These are phyloP conservation scores for Heliconius melpomene DNA, from an alignment of 1,140 invertebrate genomes.

Conservation along the genomic window DNA sequence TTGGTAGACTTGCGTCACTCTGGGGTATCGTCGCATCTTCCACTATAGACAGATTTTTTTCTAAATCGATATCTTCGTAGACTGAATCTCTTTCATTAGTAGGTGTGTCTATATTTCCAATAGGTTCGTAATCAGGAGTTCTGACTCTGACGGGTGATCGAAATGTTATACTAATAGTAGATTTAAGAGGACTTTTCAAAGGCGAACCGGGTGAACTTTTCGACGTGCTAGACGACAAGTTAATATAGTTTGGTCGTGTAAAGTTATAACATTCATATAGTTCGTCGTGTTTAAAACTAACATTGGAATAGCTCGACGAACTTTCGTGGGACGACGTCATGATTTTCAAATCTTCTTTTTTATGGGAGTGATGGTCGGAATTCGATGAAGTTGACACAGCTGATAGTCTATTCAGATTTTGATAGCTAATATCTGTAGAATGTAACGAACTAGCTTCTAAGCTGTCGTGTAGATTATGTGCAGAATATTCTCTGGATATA, in stretches of 20 bases:
- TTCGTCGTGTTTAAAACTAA: slow-evolving; percentile 79
- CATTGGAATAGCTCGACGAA: slow-evolving; percentile 81
- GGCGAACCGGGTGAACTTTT: slow-evolving; percentile 74
- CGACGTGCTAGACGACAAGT: slow-evolving; percentile 73
- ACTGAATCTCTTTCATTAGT: slow-evolving; percentile 75
- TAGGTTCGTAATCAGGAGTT: slow-evolving; percentile 59
- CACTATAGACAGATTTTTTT: slow-evolving; percentile 76
- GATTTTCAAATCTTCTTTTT: slow-evolving; percentile 59
- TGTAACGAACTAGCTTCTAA: slow-evolving; percentile 62
- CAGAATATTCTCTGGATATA: slow-evolving; percentile 42
- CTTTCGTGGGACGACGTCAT: slow-evolving; percentile 80
- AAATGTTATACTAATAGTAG: slow-evolving; percentile 87
- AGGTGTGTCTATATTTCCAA: slow-evolving; percentile 58
- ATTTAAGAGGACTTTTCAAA: slow-evolving; percentile 82
- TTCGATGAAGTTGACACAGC: slow-evolving; percentile 72
- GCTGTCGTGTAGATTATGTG: slow-evolving; percentile 56
- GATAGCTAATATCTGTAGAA: slow-evolving; percentile 75
- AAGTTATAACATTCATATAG: slow-evolving; percentile 76
- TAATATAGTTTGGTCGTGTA: slow-evolving; percentile 73
- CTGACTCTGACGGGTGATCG: slow-evolving; percentile 80
- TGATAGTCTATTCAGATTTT: slow-evolving; percentile 75
- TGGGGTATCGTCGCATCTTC: slow-evolving; percentile 78
- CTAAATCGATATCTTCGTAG: slow-evolving; percentile 80
- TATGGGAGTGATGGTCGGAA: slow-evolving; percentile 59
- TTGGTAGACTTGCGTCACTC: slow-evolving; percentile 79